Percentiles rank a stretch among this genome's conserved stretches.
phyloP scores from a whole-genome alignment of 2,113 vertebrate species.

The Promerops cafer region DNA sequence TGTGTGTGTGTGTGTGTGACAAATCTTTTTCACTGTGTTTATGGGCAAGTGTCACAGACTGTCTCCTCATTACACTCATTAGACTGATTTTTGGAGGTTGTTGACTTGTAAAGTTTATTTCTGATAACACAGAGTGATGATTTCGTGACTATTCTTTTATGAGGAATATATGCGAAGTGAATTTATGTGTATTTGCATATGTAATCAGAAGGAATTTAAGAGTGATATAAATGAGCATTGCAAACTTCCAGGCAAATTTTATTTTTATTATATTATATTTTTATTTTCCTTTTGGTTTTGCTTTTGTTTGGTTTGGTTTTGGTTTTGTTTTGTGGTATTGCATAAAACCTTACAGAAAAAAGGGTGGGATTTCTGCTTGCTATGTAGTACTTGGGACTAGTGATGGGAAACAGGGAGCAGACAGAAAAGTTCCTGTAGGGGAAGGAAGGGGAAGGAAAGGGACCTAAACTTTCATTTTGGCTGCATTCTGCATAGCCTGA shows the following conservation, averaged over 20 bases:
- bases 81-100: neutral
- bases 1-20: neutral
- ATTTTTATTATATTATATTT: neutral
- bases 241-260: neutral
- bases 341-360: neutral
- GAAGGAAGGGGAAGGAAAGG: neutral
- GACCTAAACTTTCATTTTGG: conserved; percentile 32
- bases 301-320: neutral
- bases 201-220: neutral
- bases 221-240: neutral
- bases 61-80: neutral
- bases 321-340: neutral
- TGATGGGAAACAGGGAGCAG: neutral
- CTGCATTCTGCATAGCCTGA: conserved; percentile 1
- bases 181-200: neutral
- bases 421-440: neutral
- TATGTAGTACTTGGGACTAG: neutral
- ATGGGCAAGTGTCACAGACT: neutral
- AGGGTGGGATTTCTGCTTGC: neutral
- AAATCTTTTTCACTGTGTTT: neutral
- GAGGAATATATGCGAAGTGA: neutral
- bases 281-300: neutral
- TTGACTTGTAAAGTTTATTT: neutral
- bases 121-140: neutral
- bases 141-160: neutral